These are phyloP conservation scores for Parambassis ranga DNA, from an alignment of 2,797 vertebrate species.

Conservation along the genomic window DNA sequence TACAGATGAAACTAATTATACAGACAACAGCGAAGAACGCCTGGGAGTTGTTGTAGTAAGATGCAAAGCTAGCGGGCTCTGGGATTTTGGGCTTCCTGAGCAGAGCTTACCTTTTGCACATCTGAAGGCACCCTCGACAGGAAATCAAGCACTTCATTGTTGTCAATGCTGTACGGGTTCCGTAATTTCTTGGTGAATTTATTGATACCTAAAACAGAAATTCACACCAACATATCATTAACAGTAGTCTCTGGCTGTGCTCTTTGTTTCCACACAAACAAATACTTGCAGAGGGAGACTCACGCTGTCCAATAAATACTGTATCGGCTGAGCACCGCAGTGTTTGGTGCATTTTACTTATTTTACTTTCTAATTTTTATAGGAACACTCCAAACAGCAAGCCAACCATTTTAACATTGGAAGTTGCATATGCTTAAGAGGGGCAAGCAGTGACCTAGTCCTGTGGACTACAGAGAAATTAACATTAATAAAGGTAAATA, in stretches of 20 bases:
- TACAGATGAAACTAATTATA: constrained; percentile 75
- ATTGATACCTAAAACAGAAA: constrained; percentile 89
- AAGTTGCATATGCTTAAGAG: no score
- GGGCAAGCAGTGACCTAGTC: no score
- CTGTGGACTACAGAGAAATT: no score
- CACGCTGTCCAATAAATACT: constrained; percentile 40
- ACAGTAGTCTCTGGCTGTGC: constrained; percentile 55
- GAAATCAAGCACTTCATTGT: constrained; percentile 96
- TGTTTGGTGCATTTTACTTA: neutral
- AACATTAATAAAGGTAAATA: no score
- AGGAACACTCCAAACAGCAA: neutral
- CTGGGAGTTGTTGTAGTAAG: constrained; percentile 68
- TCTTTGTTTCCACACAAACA: constrained; percentile 74
- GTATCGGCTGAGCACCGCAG: neutral
- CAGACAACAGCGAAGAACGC: constrained; percentile 62
- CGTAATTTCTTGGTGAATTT: constrained; percentile 99
- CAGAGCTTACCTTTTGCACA: constrained; percentile 91
- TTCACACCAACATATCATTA: constrained; percentile 75
- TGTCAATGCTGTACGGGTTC: constrained; percentile 95
- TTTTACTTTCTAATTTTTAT: constrained; percentile 48
- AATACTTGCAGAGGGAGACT: constrained; percentile 42
- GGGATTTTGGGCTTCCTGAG: constrained; percentile 73
- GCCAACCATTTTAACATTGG: neutral
- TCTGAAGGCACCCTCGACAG: constrained; percentile 97
- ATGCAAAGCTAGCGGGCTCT: constrained; percentile 56